Conservation (phyloP, 2,888 invertebrate genomes). For the Phlogophora meticulosa region DNA sequence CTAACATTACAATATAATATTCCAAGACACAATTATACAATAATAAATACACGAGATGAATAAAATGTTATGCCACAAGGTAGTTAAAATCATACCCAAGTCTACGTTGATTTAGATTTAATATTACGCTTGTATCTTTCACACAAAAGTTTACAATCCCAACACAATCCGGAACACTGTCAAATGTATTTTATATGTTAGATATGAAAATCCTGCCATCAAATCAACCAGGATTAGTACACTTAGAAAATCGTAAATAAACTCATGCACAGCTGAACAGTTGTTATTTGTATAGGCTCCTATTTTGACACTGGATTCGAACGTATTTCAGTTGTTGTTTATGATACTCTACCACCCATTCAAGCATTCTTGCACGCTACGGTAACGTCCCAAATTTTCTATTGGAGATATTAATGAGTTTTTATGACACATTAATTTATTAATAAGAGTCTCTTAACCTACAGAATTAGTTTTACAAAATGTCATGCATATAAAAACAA, state of each 20-base stretch:
- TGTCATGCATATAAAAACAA: slow-evolving; percentile 54
- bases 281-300: slow-evolving; percentile 48
- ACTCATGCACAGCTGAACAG: slow-evolving; percentile 54
- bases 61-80: slow-evolving; percentile 14
- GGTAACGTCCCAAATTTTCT: slow-evolving; percentile 6
- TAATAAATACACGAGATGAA: slow-evolving; percentile 8
- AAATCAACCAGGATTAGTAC: slow-evolving; percentile 66
- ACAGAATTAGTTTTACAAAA: slow-evolving; percentile 42
- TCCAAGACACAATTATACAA: slow-evolving; percentile 34
- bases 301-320: slow-evolving; percentile 36
- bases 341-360: slow-evolving; percentile 16
- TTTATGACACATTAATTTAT: slow-evolving; percentile 17
- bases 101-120: slow-evolving; percentile 20
- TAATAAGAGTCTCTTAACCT: slow-evolving; percentile 34
- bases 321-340: slow-evolving; percentile 6
- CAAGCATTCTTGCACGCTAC: slow-evolving; percentile 36
- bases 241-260: slow-evolving; percentile 67
- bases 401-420: slow-evolving; percentile 14
- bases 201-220: slow-evolving; percentile 64
- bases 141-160: slow-evolving; percentile 57
- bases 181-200: slow-evolving; percentile 49
- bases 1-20: slow-evolving; percentile 31
- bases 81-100: slow-evolving; percentile 5
- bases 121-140: slow-evolving; percentile 27
- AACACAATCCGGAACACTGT: slow-evolving; percentile 54